phyloP scores from a whole-genome alignment of 2,888 invertebrate genomes.

The Marronus borbonicus region DNA sequence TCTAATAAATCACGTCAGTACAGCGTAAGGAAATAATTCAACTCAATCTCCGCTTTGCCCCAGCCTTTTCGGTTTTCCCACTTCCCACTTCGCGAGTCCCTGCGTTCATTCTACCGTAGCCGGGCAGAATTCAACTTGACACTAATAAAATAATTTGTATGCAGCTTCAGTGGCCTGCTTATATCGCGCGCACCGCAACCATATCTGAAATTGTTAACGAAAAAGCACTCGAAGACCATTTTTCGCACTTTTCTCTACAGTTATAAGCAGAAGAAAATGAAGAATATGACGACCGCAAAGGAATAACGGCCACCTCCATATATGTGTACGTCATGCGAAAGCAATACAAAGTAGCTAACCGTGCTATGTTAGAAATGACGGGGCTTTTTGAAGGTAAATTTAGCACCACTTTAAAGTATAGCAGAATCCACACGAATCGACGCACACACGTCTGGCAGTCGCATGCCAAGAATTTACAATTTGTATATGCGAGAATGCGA shows the following conservation, averaged over 20 bases:
- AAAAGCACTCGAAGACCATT: background rate
- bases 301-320: conserved; percentile 51
- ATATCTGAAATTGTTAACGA: background rate
- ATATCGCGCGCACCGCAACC: background rate
- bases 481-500: conserved; percentile 15
- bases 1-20: conserved; percentile 5
- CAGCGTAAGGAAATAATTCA: conserved; percentile 6
- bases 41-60: conserved; percentile 3
- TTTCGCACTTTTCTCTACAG: background rate
- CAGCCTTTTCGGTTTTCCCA: background rate
- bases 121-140: conserved; percentile 8
- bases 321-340: conserved; percentile 43
- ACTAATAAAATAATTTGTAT: conserved; percentile 45
- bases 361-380: conserved; percentile 8
- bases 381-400: conserved; percentile 62
- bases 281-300: background rate
- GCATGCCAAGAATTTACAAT: conserved; percentile 59
- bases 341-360: conserved; percentile 60
- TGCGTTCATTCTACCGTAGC: background rate
- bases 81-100: background rate
- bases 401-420: conserved; percentile 63
- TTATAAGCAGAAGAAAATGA: background rate
- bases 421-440: conserved; percentile 59
- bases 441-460: conserved; percentile 49
- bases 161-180: conserved; percentile 1